Conservation (phyloP, 1,140 invertebrate species). For the Aphelenchoides avenae region DNA sequence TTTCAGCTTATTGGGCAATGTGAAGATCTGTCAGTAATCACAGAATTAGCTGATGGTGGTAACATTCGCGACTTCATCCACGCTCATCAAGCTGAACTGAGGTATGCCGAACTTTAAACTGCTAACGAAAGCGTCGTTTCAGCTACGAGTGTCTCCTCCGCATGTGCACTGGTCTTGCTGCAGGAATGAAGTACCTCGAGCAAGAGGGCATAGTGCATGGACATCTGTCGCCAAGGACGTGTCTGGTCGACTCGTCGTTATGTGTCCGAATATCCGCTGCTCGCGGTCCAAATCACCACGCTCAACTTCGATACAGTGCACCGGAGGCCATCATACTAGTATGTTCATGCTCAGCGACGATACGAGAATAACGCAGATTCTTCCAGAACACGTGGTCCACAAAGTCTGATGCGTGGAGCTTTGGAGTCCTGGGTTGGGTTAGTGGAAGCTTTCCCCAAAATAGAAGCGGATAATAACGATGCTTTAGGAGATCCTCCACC, state of each 20-base stretch:
- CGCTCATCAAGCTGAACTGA: background rate
- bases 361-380: slow-evolving; percentile 5
- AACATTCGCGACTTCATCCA: slow-evolving; percentile 15
- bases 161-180: slow-evolving; percentile 24
- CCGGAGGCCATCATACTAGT: slow-evolving; percentile 39
- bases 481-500: slow-evolving; percentile 34
- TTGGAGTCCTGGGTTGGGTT: slow-evolving; percentile 25
- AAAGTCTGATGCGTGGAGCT: slow-evolving; percentile 31
- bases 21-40: slow-evolving; percentile 29
- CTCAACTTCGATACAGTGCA: slow-evolving; percentile 29
- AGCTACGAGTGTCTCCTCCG: slow-evolving; percentile 9
- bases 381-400: slow-evolving; percentile 35
- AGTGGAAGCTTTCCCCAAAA: too few relatives aligned
- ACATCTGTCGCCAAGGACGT: slow-evolving; percentile 29
- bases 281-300: slow-evolving; percentile 36
- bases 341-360: background rate
- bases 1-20: slow-evolving; percentile 27
- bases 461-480: too few relatives aligned
- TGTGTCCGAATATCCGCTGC: slow-evolving; percentile 17
- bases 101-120: background rate
- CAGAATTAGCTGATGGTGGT: slow-evolving; percentile 15
- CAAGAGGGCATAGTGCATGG: slow-evolving; percentile 29
- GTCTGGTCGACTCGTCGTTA: slow-evolving; percentile 17
- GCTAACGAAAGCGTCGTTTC: background rate
- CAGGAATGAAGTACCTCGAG: slow-evolving; percentile 27